Base-by-base conservation (phyloP, 1,140 invertebrate species). In the Aphidius gifuensis region DNA sequence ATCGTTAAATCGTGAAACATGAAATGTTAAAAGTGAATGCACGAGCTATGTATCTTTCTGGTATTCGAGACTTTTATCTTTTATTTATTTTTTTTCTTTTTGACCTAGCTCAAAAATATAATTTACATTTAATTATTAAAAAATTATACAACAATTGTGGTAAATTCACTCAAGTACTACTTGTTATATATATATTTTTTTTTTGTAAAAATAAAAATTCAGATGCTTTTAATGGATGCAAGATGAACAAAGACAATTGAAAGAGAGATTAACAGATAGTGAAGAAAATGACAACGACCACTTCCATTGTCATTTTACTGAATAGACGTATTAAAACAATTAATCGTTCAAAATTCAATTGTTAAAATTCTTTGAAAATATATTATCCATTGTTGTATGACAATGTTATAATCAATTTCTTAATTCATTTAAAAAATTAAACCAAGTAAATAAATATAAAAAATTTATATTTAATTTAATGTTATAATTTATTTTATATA, bases 261-360 rank as follows among this genome's bases (percentile, higher is more conserved):
- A 43, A n/a, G 38, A 39, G 38, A 39, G 23, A 61, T 61, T 56
- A 42, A 50, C 32, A 44, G 23, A 32, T 32, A 32, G 23, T 32
- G 23, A 32, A 32, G 23, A 32, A 32, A 32, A 32, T 32, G 48
- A 57, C 49, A 45, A 57, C 21, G 45, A 59, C 16, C n/a, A 59
- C 9, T 45, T 42, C 47, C 43, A 38, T 62, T 62, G 61, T 63
- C 48, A 64, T 55, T 53, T 40, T 55, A 38, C 21, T 59, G 56
- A 64, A 66, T 64, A 66, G 58, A 62, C 54, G 57, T 68, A 65
- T 66, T 64, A 58, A 62, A 64, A 51, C 61, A 61, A 66, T 64
- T 66, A 64, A 62, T 66, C 58, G 50, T 63, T 40, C 23, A 45
- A 55, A 48, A 63, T 54, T 53, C 56, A 63, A 63, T 63, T 63